Conservation (phyloP, 2,888 invertebrate species). For the Pilophorus perplexus region DNA sequence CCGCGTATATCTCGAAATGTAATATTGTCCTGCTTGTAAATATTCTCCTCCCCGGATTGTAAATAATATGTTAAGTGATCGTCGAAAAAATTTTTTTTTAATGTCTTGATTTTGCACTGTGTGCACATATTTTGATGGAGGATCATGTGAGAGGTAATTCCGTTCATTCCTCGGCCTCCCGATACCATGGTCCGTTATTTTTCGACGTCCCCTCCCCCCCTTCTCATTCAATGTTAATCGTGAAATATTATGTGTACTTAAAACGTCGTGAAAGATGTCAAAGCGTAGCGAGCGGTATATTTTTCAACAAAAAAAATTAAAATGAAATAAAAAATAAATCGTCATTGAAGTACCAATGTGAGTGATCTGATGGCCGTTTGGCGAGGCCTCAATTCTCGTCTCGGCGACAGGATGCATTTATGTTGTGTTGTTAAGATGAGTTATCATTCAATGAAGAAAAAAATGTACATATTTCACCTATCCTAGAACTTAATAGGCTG, state of each 20-base stretch:
- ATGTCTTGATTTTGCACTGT: no score
- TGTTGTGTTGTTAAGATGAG: slow-evolving; percentile 26
- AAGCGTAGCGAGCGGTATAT: background rate
- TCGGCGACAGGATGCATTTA: slow-evolving; percentile 22
- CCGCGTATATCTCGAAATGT: background rate
- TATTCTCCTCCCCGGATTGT: slow-evolving; percentile 1
- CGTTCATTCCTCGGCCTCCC: slow-evolving; percentile 24
- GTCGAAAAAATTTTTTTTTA: no score
- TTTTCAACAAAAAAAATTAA: background rate
- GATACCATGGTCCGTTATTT: background rate
- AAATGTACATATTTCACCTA: slow-evolving; percentile 35
- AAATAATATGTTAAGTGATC: slow-evolving; percentile 3
- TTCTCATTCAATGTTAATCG: background rate
- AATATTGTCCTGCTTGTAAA: slow-evolving; percentile 18
- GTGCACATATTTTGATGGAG: no score
- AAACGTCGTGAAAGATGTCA: background rate
- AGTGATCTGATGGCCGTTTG: background rate
- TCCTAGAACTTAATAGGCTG: slow-evolving; percentile 33
- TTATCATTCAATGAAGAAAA: slow-evolving; percentile 11
- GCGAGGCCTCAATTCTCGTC: background rate
- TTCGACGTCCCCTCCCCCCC: background rate
- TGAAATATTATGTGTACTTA: slow-evolving; percentile 8
- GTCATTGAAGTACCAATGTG: background rate
- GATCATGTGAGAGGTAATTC: slow-evolving; percentile 15
- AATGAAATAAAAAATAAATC: background rate